phyloP scores from a whole-genome alignment of 2,888 invertebrate species.

The Tenthredo distinguenda region DNA sequence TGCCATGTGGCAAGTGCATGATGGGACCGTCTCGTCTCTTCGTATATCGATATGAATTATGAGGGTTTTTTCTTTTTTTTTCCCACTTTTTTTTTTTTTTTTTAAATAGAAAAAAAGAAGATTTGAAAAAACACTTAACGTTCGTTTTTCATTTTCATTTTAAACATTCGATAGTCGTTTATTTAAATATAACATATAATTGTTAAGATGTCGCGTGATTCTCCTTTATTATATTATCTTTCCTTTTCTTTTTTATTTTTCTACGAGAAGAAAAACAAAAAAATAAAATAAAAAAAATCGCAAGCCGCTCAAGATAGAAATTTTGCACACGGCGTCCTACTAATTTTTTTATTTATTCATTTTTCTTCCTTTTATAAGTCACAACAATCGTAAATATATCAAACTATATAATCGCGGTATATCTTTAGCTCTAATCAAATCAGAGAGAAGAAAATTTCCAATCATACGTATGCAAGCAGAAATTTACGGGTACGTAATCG shows the following conservation, averaged over 20 bases:
- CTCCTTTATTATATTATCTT: not conserved
- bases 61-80: not conserved
- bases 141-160: not conserved
- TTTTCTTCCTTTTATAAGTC: not conserved
- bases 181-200: not conserved
- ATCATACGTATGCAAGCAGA: no score
- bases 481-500: no score
- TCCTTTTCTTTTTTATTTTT: not conserved
- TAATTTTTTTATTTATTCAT: not conserved
- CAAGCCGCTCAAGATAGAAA: not conserved
- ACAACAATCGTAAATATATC: not conserved
- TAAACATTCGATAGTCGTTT: not conserved
- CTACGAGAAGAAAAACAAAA: not conserved
- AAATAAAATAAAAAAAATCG: not conserved
- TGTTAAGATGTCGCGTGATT: not conserved
- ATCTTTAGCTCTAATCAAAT: not conserved
- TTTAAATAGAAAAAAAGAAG: not conserved
- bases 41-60: not conserved
- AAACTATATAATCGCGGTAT: not conserved
- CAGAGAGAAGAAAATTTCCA: no score
- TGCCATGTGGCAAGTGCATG: conserved; percentile 41
- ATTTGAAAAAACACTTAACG: not conserved
- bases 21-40: conserved; percentile 1
- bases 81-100: not conserved
- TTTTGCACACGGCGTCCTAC: conserved; percentile 20